Conservation (phyloP, 2,797 vertebrate genomes). For the Sebastes glaucus region DNA sequence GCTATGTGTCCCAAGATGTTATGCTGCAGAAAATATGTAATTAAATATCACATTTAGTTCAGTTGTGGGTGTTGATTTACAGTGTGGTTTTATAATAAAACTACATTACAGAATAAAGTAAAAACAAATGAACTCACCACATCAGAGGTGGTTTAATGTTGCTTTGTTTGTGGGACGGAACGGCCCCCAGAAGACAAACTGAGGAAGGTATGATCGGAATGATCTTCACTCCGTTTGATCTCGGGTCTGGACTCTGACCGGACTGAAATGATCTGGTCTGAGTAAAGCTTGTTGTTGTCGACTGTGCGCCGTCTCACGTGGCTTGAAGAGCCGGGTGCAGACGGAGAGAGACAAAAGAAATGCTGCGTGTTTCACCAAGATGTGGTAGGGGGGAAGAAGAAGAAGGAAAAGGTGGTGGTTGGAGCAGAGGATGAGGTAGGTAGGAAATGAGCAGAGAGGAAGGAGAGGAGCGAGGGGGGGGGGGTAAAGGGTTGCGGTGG, state of each 20-base stretch:
- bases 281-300: neutral
- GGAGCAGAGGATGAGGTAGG: neutral
- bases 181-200: neutral
- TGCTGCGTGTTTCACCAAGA: neutral
- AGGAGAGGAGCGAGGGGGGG: neutral
- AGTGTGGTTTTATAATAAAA: neutral
- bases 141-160: constrained; percentile 1
- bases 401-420: neutral
- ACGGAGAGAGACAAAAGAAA: neutral
- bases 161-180: neutral
- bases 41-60: neutral
- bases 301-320: neutral
- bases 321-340: neutral
- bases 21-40: neutral
- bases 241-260: neutral
- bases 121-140: neutral
- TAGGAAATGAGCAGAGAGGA: constrained; percentile 14
- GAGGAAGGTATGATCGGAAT: constrained; percentile 18
- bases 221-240: constrained; percentile 22
- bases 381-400: neutral
- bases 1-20: neutral
- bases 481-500: neutral
- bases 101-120: neutral
- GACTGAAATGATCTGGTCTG: neutral
- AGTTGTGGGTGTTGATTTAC: neutral